Percentiles rank a stretch among this genome's conserved stretches.
Evolutionary conservation across 1,140 invertebrate species (phyloP).

Genomic region (Drosophila pectinifera): DNA sequence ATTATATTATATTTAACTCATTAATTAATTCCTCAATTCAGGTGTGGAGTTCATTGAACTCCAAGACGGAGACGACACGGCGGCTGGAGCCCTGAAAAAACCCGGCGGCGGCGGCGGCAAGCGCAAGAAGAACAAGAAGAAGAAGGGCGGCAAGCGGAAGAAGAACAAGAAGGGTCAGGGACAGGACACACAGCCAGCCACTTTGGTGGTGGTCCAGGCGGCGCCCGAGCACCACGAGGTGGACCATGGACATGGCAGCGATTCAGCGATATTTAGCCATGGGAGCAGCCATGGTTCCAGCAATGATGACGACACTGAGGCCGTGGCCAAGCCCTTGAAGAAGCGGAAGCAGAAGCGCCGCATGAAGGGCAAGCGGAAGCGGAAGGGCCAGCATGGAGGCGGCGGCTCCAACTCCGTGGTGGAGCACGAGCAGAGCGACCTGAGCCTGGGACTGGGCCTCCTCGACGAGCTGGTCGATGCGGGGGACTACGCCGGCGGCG

Average conservation of each 20-base stretch:
- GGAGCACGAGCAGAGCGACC: conserved; percentile 68
- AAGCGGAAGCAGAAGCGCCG: conserved; percentile 63
- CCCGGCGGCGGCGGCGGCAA: conserved; percentile 61
- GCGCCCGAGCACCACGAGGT: conserved; percentile 70
- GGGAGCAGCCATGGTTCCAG: conserved; percentile 7
- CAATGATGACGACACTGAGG: conserved; percentile 29
- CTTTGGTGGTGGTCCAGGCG: conserved; percentile 72
- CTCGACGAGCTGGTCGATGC: conserved; percentile 70
- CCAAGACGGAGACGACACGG: conserved; percentile 51
- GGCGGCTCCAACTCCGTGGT: conserved; percentile 28
- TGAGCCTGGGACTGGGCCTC: conserved; percentile 63
- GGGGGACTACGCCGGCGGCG: conserved; percentile 52
- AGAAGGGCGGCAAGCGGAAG: conserved; percentile 50
- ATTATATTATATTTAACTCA: not conserved
- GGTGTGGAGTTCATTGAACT: conserved; percentile 76
- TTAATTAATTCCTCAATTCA: not conserved
- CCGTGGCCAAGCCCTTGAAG: conserved; percentile 32
- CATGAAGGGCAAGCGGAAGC: conserved; percentile 71
- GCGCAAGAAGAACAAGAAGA: conserved; percentile 69
- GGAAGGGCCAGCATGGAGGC: conserved; percentile 60
- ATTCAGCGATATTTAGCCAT: conserved; percentile 43
- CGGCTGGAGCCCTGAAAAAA: conserved; percentile 51
- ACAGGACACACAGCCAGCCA: conserved; percentile 59
- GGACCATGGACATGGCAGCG: conserved; percentile 45
- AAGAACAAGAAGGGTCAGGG: conserved; percentile 61